A percentile compares a stretch with the other conserved stretches of the same genome.
phyloP scores from a whole-genome alignment of 2,797 vertebrate genomes.

The Spinibarbus caldwelli region DNA sequence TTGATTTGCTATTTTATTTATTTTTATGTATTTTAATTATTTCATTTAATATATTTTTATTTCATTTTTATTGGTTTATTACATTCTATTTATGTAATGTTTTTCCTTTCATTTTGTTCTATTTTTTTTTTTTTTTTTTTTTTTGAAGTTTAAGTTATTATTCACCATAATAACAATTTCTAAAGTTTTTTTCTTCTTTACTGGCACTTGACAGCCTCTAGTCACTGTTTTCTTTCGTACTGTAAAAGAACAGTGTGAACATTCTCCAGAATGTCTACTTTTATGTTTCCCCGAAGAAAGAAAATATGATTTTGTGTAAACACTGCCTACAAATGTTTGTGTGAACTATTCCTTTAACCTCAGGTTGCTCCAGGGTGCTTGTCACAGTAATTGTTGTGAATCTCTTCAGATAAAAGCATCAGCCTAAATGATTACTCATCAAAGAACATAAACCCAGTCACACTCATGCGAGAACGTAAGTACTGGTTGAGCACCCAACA shows the following conservation, averaged over 20 bases:
- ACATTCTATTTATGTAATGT: neutral
- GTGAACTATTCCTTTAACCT: conserved; percentile 3
- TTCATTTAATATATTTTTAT: neutral
- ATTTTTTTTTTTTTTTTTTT: neutral
- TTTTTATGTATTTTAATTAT: neutral
- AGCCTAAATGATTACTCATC: neutral
- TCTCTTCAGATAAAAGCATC: neutral
- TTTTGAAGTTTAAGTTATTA: neutral
- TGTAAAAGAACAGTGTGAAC: neutral
- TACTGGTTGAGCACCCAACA: neutral
- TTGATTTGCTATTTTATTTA: too few relatives aligned
- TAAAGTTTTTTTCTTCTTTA: neutral
- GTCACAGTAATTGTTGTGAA: conserved; percentile 7
- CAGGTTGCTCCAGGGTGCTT: neutral
- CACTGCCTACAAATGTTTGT: neutral
- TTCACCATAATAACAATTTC: neutral
- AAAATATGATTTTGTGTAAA: neutral
- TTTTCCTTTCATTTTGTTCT: neutral
- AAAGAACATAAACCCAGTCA: neutral
- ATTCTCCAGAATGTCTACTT: neutral
- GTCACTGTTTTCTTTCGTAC: neutral
- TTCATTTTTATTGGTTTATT: neutral
- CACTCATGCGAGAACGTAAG: neutral
- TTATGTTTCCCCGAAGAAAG: neutral
- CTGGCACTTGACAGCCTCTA: neutral